Conservation (phyloP, 2,113 vertebrate species). For the Empidonax alnorum region DNA sequence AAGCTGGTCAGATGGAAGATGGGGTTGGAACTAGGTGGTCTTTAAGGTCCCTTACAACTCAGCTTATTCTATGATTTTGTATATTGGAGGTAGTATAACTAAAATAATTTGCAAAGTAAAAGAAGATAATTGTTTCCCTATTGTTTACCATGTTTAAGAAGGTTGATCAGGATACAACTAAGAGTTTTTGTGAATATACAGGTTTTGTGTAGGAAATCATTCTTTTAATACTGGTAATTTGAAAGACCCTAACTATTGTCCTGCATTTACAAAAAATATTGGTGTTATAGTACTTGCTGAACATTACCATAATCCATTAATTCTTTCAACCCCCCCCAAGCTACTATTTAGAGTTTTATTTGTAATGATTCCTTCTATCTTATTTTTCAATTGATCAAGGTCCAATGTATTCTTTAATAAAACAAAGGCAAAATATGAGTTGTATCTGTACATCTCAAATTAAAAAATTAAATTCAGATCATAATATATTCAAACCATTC, state of each 20-base stretch:
- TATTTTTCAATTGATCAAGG: background rate
- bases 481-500: background rate
- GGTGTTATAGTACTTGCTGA: background rate
- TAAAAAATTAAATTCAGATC: constrained; percentile 41
- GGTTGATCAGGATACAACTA: background rate
- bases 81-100: background rate
- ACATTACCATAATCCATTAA: background rate
- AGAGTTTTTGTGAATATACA: background rate
- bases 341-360: background rate
- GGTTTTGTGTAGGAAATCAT: background rate
- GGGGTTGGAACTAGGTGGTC: background rate
- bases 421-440: background rate
- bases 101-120: background rate
- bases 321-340: background rate
- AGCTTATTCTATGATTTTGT: background rate
- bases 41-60: background rate
- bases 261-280: background rate
- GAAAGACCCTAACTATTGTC: background rate
- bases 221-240: background rate
- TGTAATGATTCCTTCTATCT: background rate
- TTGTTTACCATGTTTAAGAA: background rate
- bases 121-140: background rate
- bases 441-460: background rate
- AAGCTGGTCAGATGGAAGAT: background rate
- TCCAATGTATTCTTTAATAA: background rate